Conservation (phyloP, 1,140 invertebrate genomes). For the Semibalanus balanoides region DNA sequence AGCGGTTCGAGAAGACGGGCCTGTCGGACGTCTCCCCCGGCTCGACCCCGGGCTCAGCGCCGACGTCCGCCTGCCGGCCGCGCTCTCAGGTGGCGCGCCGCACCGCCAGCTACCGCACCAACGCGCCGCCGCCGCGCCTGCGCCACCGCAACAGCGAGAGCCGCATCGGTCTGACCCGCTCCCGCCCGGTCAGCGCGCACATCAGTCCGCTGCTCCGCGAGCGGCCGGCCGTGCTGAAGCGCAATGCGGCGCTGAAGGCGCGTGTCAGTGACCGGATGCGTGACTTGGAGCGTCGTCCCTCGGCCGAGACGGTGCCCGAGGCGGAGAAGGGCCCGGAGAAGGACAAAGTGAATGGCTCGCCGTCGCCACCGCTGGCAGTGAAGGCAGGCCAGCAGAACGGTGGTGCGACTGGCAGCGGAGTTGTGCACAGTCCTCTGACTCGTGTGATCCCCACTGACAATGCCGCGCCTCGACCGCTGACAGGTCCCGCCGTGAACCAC, state of each 20-base stretch:
- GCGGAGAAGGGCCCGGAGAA: no score
- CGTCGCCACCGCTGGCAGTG: background rate
- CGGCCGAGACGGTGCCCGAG: background rate
- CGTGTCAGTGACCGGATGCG: background rate
- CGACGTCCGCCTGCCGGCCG: no score
- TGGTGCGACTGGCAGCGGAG: no score
- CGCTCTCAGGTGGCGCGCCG: background rate
- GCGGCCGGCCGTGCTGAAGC: background rate
- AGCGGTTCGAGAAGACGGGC: background rate
- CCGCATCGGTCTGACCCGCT: background rate
- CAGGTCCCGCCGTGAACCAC: no score
- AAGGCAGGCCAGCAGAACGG: background rate
- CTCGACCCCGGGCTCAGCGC: no score
- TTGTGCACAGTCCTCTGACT: background rate
- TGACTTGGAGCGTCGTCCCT: background rate
- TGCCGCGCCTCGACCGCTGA: no score
- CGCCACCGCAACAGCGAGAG: background rate
- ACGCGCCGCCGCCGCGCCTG: background rate
- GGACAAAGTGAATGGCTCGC: no score
- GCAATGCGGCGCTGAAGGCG: constrained; percentile 41
- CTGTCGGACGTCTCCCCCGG: background rate
- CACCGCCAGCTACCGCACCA: background rate
- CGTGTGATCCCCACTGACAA: background rate
- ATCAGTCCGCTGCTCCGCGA: background rate
- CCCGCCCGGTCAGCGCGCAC: background rate